Base-by-base conservation (phyloP, 2,888 invertebrate species). In the Unio delphinus region DNA sequence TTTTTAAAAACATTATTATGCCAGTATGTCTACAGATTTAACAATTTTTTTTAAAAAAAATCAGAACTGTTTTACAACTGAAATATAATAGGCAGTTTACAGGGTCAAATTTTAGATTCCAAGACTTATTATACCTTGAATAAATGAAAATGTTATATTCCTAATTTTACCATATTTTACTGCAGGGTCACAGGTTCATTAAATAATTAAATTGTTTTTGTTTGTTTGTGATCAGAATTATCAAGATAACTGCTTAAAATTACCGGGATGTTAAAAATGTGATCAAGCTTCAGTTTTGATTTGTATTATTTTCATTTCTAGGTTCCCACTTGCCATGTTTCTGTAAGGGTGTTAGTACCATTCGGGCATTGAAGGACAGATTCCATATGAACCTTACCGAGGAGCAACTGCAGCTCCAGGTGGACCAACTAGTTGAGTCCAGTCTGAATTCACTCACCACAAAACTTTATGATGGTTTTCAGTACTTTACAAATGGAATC, bases 401-500 rank as follows among this genome's bases (percentile, higher is more conserved):
- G 90, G 96, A 96, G 87, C 98, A 99, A 90, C 93, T 99, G 82
- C 95, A 96, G 86, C 93, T 95, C 73, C 93, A 96, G 79, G 96
- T 99, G 1, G 97, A 99, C 88, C 93, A 94, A 71, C 94, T 99
- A 90, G 99, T 99, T 58, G 95, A 97, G 85, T 95, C 96, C 88
- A 97, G 97, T 82, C 94, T 98, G 60, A 95, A 97, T 91, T 99
- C 99, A 68, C 93, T 98, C 80, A 99, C 99, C 78, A 99, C 99
- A 17, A 94, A 97, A 86, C 94, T 99, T 74, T 99, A 99, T 92
- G 99, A 99, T 92, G 96, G 97, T 90, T 99, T 97, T 92, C 99
- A 99, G 92, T 99, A 99, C 92, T 94, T 97, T 88, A 98, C 98
- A 87, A 99, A 99, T 91, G 98, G 98, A 79, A 99, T 99, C 63